Evolutionary conservation across 2,113 vertebrate genomes (phyloP).

Genomic region (Nycticebus coucang): DNA sequence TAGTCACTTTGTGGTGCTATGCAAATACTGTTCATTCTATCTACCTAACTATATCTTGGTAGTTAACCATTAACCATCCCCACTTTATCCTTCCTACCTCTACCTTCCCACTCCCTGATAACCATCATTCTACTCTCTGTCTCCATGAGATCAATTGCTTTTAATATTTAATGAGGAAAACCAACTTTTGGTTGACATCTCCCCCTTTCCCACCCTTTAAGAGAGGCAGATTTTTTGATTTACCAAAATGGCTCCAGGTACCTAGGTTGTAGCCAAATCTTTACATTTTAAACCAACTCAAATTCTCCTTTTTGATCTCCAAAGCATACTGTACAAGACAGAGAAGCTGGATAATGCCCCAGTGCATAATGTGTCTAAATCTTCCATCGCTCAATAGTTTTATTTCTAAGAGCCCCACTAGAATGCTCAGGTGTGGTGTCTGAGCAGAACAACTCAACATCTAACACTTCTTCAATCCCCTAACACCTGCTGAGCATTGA

Average conservation of each 20-base stretch:
- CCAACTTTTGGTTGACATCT: not conserved
- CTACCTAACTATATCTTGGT: too few species aligned
- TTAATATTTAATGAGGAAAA: not conserved
- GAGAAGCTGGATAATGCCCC: not conserved
- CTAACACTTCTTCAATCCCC: not conserved
- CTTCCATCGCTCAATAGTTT: not conserved
- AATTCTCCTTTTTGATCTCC: not conserved
- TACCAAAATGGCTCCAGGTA: conserved; percentile 22
- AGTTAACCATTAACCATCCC: too few species aligned
- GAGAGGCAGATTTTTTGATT: not conserved
- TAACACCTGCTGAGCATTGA: not conserved
- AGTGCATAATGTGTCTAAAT: not conserved
- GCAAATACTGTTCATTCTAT: too few species aligned
- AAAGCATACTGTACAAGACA: not conserved
- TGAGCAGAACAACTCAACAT: not conserved
- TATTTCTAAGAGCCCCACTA: not conserved
- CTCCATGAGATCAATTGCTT: too few species aligned
- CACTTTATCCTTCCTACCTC: too few species aligned
- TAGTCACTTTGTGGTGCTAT: too few species aligned
- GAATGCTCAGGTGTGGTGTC: not conserved
- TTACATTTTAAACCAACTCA: conserved; percentile 45
- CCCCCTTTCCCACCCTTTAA: not conserved
- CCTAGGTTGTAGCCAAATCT: not conserved
- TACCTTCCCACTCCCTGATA: too few species aligned
- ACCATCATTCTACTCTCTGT: too few species aligned